phyloP scores from a whole-genome alignment of 2,888 invertebrate genomes.

The Alloplasta piceator region DNA sequence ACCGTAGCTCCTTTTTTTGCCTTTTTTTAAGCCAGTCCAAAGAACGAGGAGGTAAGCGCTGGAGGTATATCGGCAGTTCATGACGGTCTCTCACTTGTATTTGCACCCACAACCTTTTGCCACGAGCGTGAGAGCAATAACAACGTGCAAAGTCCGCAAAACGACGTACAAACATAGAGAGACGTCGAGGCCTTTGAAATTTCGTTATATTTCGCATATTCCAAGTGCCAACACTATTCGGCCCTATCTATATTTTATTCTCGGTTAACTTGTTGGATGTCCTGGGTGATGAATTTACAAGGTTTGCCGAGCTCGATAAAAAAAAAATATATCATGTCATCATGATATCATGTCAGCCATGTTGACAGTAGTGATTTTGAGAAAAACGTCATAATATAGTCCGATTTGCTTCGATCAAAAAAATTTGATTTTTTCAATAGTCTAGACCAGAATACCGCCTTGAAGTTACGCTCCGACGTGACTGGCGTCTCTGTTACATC shows the following conservation, averaged over 20 bases:
- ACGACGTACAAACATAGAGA: constrained; percentile 1
- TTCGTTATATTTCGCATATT: constrained; percentile 31
- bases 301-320: not conserved
- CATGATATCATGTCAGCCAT: too few relatives aligned
- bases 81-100: constrained; percentile 45
- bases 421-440: not conserved
- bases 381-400: too few relatives aligned
- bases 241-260: constrained; percentile 6
- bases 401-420: too few relatives aligned
- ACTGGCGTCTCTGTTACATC: too few relatives aligned
- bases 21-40: too few relatives aligned
- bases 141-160: constrained; percentile 35
- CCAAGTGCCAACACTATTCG: constrained; percentile 28
- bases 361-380: too few relatives aligned
- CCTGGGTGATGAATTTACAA: constrained; percentile 38
- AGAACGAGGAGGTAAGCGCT: not conserved
- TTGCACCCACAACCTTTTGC: constrained; percentile 71
- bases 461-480: too few relatives aligned
- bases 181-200: constrained; percentile 32
- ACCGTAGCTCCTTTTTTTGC: constrained; percentile 42
- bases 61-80: constrained; percentile 32
- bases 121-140: constrained; percentile 73
- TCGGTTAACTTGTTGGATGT: constrained; percentile 36
- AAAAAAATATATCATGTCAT: too few relatives aligned
- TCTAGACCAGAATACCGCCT: too few relatives aligned